These are phyloP conservation scores for Lobophora halterata DNA, from an alignment of 2,888 invertebrate genomes.

Conservation along the genomic window DNA sequence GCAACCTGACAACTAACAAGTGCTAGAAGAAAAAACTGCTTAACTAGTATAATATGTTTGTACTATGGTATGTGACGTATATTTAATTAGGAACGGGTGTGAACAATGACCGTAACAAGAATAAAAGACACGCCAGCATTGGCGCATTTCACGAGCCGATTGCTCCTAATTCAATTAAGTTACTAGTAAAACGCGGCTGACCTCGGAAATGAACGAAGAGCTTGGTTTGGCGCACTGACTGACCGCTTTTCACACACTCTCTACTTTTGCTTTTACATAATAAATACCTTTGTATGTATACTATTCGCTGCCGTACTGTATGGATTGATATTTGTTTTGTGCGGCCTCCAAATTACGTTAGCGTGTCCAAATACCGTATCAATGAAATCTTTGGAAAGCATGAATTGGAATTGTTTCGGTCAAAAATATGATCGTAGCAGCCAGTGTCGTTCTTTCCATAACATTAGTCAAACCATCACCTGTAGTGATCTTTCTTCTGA, in stretches of 20 bases:
- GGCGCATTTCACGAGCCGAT: conserved; percentile 52
- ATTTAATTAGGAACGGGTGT: conserved; percentile 12
- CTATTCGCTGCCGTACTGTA: conserved; percentile 3
- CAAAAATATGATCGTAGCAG: too few relatives aligned
- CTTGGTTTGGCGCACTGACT: conserved; percentile 36
- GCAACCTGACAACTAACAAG: too few relatives aligned
- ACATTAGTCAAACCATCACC: too few relatives aligned
- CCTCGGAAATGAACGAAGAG: conserved; percentile 32
- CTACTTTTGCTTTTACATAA: conserved; percentile 39
- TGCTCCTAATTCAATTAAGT: conserved; percentile 75
- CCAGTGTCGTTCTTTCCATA: too few relatives aligned
- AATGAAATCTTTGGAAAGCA: conserved; percentile 30
- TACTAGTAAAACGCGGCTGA: conserved; percentile 65
- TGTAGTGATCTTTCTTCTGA: too few relatives aligned
- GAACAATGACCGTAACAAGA: conserved; percentile 53
- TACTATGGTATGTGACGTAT: conserved; percentile 5
- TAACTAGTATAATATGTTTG: too few relatives aligned
- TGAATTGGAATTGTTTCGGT: conserved; percentile 15
- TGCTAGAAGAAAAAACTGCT: too few relatives aligned
- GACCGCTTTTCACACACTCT: conserved; percentile 43
- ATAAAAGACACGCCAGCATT: conserved; percentile 39
- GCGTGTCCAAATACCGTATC: conserved; percentile 21
- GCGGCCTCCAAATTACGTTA: conserved; percentile 31
- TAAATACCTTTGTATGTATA: conserved; percentile 26
- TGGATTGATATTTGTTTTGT: conserved; percentile 37